Base-by-base conservation (phyloP, 2,797 vertebrate genomes). In the Sternotherus odoratus region DNA sequence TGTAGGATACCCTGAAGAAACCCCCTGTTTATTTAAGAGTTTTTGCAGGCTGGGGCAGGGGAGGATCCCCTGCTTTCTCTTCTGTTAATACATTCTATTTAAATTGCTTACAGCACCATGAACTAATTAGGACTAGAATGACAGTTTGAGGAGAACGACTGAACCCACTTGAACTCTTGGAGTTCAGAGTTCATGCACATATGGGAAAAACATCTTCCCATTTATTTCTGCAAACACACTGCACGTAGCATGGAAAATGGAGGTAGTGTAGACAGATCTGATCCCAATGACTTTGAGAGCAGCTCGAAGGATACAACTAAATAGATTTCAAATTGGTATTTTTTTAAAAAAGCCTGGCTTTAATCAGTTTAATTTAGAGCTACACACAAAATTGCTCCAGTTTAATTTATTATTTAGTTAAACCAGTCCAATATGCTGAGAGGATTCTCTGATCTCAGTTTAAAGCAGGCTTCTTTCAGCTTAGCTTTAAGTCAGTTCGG, bases 1-100 rank as follows among this genome's bases (percentile, higher is more conserved):
- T 95, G 90, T 92, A 95, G 94, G 95, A 88, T 95, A 96, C 92
- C 95, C 96, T 90, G 85, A 97, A 97, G 96, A 97, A 96, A 95
- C 95, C 82, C 93, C 88, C 92, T 97, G 94, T 94, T 96, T 96
- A 95, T 96, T 96, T 97, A 97, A 95, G 95, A 95, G 91, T 92
- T 95, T 95, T 95, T 95, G 83, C 80, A 95, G 90, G 87, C 94
- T 69, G 63, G 85, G 88, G 53, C 82, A 66, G 92, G 95, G 94
- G 93, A 96, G 92, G 93, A 87, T 1, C 88, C 86, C 89, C 94
- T 95, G 94, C 95, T 96, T 97, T 97, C 96, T 96, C 87, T 91
- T 96, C 95, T 96, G 95, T 95, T 96, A 96, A 96, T 80, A 69
- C 91, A 95, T 91, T 75, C 89, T 91, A 89, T 95, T 97, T 95